Conservation (phyloP, 2,113 vertebrate species). For the Lucifuga dentata region DNA sequence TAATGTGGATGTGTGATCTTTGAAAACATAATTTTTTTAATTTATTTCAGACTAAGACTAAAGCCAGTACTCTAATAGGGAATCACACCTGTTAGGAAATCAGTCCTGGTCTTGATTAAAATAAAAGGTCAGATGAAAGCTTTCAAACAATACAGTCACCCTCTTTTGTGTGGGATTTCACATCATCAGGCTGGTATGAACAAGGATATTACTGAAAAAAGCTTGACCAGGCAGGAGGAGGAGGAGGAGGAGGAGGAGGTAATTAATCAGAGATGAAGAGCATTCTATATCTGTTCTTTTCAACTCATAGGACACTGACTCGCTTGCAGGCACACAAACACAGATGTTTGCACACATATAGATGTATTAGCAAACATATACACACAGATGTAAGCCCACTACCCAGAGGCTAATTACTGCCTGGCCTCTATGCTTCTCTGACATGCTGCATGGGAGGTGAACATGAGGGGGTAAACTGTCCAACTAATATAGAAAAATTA, state of each 20-base stretch:
- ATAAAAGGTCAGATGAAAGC: slow-evolving; percentile 16
- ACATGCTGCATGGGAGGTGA: slow-evolving; percentile 6
- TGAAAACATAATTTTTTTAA: too few species aligned
- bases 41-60: background rate
- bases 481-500: slow-evolving; percentile 5
- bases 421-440: slow-evolving; percentile 15
- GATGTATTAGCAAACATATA: slow-evolving; percentile 14
- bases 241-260: too few species aligned
- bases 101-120: background rate
- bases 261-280: slow-evolving; percentile 60
- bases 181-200: slow-evolving; percentile 45
- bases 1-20: background rate
- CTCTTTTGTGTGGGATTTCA: slow-evolving; percentile 30
- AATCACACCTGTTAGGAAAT: background rate
- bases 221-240: slow-evolving; percentile 24
- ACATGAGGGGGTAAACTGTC: background rate
- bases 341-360: background rate
- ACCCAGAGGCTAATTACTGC: slow-evolving; percentile 66
- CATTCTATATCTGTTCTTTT: slow-evolving; percentile 42
- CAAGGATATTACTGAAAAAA: slow-evolving; percentile 31
- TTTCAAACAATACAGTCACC: slow-evolving; percentile 36
- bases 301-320: slow-evolving; percentile 21
- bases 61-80: background rate
- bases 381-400: slow-evolving; percentile 28
- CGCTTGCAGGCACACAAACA: background rate